A percentile compares a stretch with the other conserved stretches of the same genome.
Evolutionary conservation across 2,113 vertebrate genomes (phyloP).

Genomic region (Gavia stellata): DNA sequence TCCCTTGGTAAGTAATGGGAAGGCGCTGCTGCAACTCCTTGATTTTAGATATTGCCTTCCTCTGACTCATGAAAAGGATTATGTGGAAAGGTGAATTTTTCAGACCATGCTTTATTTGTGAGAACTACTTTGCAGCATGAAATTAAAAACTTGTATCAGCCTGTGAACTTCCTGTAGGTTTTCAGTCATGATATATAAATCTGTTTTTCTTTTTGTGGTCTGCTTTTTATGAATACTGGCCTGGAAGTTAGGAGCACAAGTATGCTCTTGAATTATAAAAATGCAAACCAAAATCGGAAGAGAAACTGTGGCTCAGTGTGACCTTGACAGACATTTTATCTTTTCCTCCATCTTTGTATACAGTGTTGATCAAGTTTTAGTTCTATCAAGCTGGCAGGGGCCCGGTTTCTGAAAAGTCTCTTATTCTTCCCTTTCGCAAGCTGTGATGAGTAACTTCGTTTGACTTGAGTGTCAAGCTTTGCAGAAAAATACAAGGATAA

Average conservation of each 20-base stretch:
- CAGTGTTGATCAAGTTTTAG: background rate
- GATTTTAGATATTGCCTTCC: background rate
- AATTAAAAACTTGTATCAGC: background rate
- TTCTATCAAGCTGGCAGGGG: background rate
- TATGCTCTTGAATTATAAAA: background rate
- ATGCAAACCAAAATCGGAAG: background rate
- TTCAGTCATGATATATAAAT: background rate
- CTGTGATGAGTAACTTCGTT: slow-evolving; percentile 24
- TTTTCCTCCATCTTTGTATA: background rate
- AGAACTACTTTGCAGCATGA: background rate
- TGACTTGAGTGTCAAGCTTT: background rate
- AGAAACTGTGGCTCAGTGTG: background rate
- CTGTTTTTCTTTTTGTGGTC: background rate
- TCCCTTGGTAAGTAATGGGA: background rate
- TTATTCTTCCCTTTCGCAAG: background rate
- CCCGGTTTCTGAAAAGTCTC: background rate
- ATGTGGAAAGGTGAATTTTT: background rate
- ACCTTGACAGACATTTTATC: background rate
- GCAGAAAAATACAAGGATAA: background rate
- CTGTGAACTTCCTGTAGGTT: background rate
- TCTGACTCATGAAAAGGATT: background rate
- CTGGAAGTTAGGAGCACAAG: background rate
- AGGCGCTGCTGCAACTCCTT: background rate
- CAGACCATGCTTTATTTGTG: background rate
- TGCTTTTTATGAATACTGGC: background rate